Evolutionary conservation across 2,797 vertebrate species (phyloP), one percentile per base, ranked within the genome.

Genomic region (Lepilemur septentrionalis): DNA sequence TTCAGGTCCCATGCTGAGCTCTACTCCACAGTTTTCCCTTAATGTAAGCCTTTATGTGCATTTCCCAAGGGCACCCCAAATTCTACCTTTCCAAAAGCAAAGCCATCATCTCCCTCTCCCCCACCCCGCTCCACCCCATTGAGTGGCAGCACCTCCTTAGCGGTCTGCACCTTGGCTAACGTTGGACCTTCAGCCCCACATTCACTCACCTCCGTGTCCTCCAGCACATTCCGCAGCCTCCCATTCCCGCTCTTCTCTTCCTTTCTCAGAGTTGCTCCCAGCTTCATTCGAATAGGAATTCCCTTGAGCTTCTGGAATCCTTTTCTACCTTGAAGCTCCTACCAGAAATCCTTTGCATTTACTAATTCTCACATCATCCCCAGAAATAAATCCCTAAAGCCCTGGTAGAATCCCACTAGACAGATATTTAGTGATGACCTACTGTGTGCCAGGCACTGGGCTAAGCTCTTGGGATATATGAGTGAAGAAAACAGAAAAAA

Each of bases 371-470:
- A 67, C 4, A 41, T 76, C 52, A 75, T 69, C 28, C 32, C 35
- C 41, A 89, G 89, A 96, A 92, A 92, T 23, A 55, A 80, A 80
- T 61, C 22, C 79, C 61, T 86, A 81, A 89, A 89, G 32, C 59
- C 70, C 52, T 52, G 41, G 13, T 63, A 50, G 70, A 76, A 81
- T 61, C 52, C 28, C 48, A 25, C 25, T 93, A 25, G 18, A 15
- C 3, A 57, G 20, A 1, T 28, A 57, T 15, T 59, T 83, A 41
- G 55, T 23, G 41, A 76, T 70, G 32, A 72, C 50, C 65, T 20
- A 25, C 57, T 28, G 5, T 1, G 10, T 63, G 28, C 57, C 35
- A 10, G 48, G 15, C 43, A n/a, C 22, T 38, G 5, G 83, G 32
- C 10, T 80, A 48, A 72, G 70, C 7, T 59, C 69, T 46, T 13